Conservation (phyloP, 2,797 vertebrate species). For the Molossus molossus region DNA sequence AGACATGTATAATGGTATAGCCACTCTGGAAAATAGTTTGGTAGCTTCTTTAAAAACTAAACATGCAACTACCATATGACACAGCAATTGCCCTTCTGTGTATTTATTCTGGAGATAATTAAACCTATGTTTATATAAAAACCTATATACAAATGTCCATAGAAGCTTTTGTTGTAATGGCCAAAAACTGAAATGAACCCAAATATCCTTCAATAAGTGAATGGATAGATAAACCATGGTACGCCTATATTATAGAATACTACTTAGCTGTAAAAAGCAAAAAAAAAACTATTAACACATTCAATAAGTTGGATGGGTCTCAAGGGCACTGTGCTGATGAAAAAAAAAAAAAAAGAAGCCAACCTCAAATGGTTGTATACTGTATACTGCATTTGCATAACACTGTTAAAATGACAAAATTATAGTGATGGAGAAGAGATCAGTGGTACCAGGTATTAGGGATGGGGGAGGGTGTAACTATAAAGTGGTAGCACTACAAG, state of each 20-base stretch:
- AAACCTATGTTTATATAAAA: constrained; percentile 45
- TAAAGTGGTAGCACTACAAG: background rate
- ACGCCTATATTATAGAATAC: background rate
- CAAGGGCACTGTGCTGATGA: constrained; percentile 6
- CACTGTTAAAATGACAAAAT: constrained; percentile 54
- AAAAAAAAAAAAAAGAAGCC: background rate
- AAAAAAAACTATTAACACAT: background rate
- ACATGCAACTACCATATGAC: background rate
- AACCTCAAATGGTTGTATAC: background rate
- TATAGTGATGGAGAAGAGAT: constrained; percentile 13
- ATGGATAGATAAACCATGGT: background rate
- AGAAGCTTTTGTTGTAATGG: constrained; percentile 31
- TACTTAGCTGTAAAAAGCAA: constrained; percentile 48
- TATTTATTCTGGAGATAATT: constrained; percentile 43
- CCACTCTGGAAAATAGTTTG: background rate
- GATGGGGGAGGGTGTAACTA: background rate
- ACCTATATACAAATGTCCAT: background rate
- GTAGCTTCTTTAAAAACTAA: constrained; percentile 26
- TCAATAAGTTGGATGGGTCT: background rate
- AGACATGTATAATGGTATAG: background rate
- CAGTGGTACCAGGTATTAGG: background rate
- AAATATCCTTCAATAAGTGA: background rate
- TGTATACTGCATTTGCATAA: background rate
- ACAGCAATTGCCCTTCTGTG: background rate
- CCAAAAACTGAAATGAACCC: background rate